phyloP scores from a whole-genome alignment of 2,797 vertebrate species.

The Acipenser oxyrinchus region DNA sequence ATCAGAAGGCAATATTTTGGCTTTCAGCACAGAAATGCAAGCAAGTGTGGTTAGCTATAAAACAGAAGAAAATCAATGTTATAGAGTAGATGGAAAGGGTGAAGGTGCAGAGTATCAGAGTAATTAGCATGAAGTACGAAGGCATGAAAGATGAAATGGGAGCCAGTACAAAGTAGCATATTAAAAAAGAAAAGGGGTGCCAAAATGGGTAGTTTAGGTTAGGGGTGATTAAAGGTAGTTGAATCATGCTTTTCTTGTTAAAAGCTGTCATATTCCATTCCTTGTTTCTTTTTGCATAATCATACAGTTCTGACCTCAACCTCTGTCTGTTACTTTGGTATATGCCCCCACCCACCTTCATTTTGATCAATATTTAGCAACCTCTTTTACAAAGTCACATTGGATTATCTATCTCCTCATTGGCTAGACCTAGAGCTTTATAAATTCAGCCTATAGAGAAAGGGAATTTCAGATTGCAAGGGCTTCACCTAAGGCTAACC shows the following conservation, averaged over 20 bases:
- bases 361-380: constrained; percentile 21
- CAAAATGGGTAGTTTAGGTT: neutral
- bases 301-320: constrained; percentile 1
- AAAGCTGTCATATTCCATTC: constrained; percentile 11
- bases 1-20: too few relatives aligned
- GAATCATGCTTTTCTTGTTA: neutral
- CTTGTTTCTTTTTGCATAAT: neutral
- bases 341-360: neutral
- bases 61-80: too few relatives aligned
- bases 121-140: constrained; percentile 9
- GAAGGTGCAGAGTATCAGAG: constrained; percentile 2
- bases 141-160: constrained; percentile 5
- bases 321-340: constrained; percentile 3
- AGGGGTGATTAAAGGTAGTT: neutral
- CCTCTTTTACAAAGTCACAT: constrained; percentile 5
- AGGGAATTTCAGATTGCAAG: constrained; percentile 18
- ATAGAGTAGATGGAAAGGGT: too few relatives aligned
- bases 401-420: constrained; percentile 8
- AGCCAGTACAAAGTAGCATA: neutral
- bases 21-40: too few relatives aligned
- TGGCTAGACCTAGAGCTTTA: neutral
- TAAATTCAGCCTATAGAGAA: constrained; percentile 5
- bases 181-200: constrained; percentile 5
- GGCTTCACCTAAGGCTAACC: constrained; percentile 10
- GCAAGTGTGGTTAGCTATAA: too few relatives aligned